Evolutionary conservation across 2,888 invertebrate genomes (phyloP).

Genomic region (Tolmerus cingulatus): DNA sequence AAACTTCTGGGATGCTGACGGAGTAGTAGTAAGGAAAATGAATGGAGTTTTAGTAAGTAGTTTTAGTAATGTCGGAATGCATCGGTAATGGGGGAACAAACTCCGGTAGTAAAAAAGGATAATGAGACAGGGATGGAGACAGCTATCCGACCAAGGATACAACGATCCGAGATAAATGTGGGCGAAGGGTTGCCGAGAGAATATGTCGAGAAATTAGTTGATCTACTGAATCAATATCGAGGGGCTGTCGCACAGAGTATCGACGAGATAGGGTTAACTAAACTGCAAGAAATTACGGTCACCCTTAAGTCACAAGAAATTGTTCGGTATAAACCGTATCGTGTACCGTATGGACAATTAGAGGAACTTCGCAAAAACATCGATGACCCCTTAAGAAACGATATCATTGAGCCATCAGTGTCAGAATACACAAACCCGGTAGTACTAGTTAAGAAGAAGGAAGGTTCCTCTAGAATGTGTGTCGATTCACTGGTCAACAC

Average conservation of each 20-base stretch:
- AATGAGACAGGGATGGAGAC: neutral
- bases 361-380: neutral
- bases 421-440: neutral
- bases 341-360: neutral
- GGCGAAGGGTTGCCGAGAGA: neutral
- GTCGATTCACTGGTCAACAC: too few species aligned
- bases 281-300: neutral
- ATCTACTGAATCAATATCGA: neutral
- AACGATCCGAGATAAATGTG: neutral
- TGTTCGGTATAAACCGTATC: neutral
- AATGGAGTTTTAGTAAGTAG: neutral
- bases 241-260: neutral
- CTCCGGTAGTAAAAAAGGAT: neutral
- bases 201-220: neutral
- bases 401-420: neutral
- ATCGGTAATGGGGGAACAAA: too few species aligned
- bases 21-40: neutral
- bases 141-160: neutral
- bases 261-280: neutral
- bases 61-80: neutral
- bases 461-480: neutral
- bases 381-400: neutral
- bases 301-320: neutral
- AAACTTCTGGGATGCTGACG: neutral
- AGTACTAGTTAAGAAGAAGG: neutral